Conservation (phyloP, 1,140 invertebrate species). For the Ditylenchus dipsaci region DNA sequence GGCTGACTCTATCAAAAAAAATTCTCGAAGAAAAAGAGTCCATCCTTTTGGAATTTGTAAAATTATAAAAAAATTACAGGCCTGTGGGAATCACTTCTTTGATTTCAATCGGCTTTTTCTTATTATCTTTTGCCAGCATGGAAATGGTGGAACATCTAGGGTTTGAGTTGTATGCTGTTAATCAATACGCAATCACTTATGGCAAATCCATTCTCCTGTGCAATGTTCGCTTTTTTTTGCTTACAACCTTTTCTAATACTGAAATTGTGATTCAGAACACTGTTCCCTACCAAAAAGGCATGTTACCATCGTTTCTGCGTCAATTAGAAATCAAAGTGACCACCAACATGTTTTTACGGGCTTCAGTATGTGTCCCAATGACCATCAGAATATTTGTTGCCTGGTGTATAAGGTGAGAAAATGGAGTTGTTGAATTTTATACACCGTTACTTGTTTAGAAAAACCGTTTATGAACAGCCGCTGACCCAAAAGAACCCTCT, state of each 20-base stretch:
- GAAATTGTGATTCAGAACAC: conserved; percentile 61
- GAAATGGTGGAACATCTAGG: conserved; percentile 17
- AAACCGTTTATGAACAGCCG: conserved; percentile 17
- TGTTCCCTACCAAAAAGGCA: conserved; percentile 66
- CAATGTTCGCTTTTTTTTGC: conserved; percentile 19
- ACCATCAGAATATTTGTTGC: conserved; percentile 61
- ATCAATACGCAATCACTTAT: conserved; percentile 39
- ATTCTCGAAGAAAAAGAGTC: no score
- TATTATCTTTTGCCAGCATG: conserved; percentile 26
- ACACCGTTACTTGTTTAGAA: conserved; percentile 27
- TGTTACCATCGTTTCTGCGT: conserved; percentile 71
- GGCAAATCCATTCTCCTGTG: conserved; percentile 39
- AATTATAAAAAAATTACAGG: conserved; percentile 23
- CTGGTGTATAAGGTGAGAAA: conserved; percentile 33
- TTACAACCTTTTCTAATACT: not conserved
- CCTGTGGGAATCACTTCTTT: conserved; percentile 31
- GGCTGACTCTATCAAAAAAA: no score
- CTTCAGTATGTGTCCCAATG: conserved; percentile 55
- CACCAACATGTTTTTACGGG: conserved; percentile 68
- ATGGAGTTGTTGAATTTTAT: no score
- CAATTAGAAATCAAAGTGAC: conserved; percentile 70
- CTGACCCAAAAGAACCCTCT: conserved; percentile 18
- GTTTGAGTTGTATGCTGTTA: conserved; percentile 23
- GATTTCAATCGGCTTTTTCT: conserved; percentile 40
- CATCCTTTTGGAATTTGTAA: not conserved